Evolutionary conservation across 2,888 invertebrate species (phyloP).

Genomic region (Vanessa cardui): DNA sequence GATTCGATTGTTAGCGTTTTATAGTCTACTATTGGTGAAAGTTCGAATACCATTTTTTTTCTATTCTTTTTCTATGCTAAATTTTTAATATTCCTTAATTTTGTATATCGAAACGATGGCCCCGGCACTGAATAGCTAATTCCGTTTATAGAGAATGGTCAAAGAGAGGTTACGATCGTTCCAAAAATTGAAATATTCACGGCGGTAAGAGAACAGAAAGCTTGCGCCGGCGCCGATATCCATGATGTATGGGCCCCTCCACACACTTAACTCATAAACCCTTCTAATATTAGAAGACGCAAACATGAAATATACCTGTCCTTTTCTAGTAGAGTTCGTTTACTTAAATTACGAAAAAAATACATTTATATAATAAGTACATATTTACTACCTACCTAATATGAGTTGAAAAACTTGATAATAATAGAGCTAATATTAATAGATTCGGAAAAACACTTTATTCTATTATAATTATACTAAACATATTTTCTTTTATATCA

Average conservation of each 20-base stretch:
- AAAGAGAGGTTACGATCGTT: conserved; percentile 45
- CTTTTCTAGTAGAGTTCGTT: conserved; percentile 41
- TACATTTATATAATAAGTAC: neutral
- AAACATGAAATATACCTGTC: conserved; percentile 60
- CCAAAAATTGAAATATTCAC: conserved; percentile 60
- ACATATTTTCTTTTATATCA: too few species aligned
- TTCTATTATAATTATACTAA: too few species aligned
- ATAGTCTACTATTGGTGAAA: conserved; percentile 58
- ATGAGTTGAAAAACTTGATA: neutral
- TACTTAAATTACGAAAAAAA: neutral
- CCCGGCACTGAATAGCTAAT: conserved; percentile 34
- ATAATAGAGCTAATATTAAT: too few species aligned
- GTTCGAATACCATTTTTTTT: conserved; percentile 50
- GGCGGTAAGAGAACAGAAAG: conserved; percentile 60
- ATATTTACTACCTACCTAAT: neutral
- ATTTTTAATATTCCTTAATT: conserved; percentile 41
- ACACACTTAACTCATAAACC: conserved; percentile 72
- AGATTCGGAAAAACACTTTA: too few species aligned
- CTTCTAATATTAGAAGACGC: conserved; percentile 58
- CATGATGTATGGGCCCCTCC: conserved; percentile 75
- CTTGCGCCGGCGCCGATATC: conserved; percentile 70
- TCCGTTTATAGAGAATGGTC: conserved; percentile 27
- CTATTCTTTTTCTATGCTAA: conserved; percentile 44
- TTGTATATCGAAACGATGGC: conserved; percentile 36
- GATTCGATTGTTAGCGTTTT: conserved; percentile 58